Conservation (phyloP, 2,113 vertebrate species). For the Vulpes ferrilata region DNA sequence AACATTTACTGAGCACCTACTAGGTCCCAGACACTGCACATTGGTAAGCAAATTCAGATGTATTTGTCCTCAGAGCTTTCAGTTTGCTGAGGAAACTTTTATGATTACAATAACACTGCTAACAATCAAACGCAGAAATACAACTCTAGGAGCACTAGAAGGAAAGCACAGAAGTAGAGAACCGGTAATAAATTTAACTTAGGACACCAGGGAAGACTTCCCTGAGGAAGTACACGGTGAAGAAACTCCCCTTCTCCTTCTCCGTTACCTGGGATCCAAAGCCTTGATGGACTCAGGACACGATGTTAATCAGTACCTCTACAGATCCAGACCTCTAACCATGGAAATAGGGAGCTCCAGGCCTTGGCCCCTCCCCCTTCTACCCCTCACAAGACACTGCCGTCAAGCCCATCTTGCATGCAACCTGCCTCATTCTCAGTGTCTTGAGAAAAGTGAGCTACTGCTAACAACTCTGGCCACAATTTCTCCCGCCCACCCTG, state of each 20-base stretch:
- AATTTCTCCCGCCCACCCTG: neutral
- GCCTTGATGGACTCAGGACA: neutral
- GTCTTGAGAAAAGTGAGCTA: neutral
- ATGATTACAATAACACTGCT: neutral
- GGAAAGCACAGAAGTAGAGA: neutral
- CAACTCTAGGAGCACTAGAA: neutral
- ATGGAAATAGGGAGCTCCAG: neutral
- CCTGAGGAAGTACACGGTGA: neutral
- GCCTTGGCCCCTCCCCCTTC: neutral
- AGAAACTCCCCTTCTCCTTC: neutral
- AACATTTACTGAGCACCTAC: neutral
- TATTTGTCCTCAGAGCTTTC: neutral
- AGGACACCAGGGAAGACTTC: neutral
- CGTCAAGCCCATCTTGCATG: neutral
- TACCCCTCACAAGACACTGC: neutral
- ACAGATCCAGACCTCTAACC: neutral
- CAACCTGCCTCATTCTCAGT: neutral
- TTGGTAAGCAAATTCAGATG: neutral
- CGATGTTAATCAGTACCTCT: neutral
- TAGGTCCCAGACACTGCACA: neutral
- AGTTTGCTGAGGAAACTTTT: neutral
- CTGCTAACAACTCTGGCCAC: neutral
- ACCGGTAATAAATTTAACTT: neutral
- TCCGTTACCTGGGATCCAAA: neutral
- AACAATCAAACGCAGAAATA: conserved; percentile 16